A percentile compares a stretch with the other conserved stretches of the same genome.
Evolutionary conservation across 2,797 vertebrate species (phyloP).

Genomic region (Paratrypauchen microcephalus): DNA sequence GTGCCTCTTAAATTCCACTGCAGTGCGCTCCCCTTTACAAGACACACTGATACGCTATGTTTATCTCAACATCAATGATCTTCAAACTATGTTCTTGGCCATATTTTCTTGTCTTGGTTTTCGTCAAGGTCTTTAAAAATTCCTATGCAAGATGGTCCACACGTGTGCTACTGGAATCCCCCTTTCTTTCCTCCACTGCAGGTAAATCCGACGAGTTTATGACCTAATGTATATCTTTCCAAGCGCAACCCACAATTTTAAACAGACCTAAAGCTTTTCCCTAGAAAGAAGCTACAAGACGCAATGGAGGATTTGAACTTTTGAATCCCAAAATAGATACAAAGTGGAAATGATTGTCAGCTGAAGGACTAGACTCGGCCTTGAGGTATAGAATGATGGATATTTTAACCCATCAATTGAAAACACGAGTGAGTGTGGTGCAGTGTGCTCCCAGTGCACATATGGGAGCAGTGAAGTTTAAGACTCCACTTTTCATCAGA

Average conservation of each 20-base stretch:
- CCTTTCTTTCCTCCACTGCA: slow-evolving; percentile 10
- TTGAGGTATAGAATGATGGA: slow-evolving; percentile 27
- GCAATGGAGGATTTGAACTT: slow-evolving; percentile 29
- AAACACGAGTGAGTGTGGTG: slow-evolving; percentile 49
- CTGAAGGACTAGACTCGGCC: slow-evolving; percentile 36
- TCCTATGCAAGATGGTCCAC: slow-evolving; percentile 52
- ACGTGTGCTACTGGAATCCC: slow-evolving; percentile 50
- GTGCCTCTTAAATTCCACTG: slow-evolving; percentile 43
- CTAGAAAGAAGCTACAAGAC: background rate
- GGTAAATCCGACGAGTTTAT: slow-evolving; percentile 35
- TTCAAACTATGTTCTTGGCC: slow-evolving; percentile 3
- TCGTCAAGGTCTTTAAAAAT: slow-evolving; percentile 39
- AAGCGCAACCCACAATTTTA: slow-evolving; percentile 31
- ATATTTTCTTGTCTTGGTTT: slow-evolving; percentile 19
- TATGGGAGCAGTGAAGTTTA: slow-evolving; percentile 48
- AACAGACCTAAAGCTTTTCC: slow-evolving; percentile 20
- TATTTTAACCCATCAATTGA: slow-evolving; percentile 46
- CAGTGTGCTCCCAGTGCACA: slow-evolving; percentile 22
- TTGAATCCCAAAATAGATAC: slow-evolving; percentile 19
- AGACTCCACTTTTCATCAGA: slow-evolving; percentile 19
- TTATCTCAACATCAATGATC: slow-evolving; percentile 11
- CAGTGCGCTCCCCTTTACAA: slow-evolving; percentile 17
- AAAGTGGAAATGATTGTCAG: slow-evolving; percentile 37
- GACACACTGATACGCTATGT: slow-evolving; percentile 13
- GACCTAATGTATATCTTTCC: slow-evolving; percentile 33